Evolutionary conservation across 2,113 vertebrate genomes (phyloP).

Genomic region (Struthio camelus): DNA sequence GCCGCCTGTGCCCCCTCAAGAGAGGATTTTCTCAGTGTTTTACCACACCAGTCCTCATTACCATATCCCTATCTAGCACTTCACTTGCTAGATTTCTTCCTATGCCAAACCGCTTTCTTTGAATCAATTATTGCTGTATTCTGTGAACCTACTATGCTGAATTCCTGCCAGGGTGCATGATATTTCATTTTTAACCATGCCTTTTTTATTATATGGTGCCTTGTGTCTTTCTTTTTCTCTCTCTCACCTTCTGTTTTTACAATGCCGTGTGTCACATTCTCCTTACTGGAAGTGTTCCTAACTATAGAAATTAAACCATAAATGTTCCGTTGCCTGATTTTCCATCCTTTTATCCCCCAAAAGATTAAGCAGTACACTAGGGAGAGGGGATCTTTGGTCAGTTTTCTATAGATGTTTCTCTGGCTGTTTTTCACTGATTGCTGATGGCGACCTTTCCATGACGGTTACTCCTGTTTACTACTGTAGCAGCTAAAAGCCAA

Average conservation of each 20-base stretch:
- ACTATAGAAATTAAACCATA: neutral
- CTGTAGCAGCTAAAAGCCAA: neutral
- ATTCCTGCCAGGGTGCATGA: neutral
- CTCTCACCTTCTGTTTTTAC: slow-evolving; percentile 14
- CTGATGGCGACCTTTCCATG: neutral
- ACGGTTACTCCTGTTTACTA: neutral
- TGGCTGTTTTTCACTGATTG: neutral
- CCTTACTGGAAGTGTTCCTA: neutral
- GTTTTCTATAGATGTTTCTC: neutral
- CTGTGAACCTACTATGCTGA: rapidly evolving
- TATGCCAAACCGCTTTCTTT: neutral
- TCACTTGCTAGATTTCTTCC: neutral
- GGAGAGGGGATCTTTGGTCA: neutral
- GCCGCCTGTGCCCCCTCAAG: neutral
- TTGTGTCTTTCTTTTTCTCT: neutral
- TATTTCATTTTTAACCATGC: neutral
- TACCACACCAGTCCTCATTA: neutral
- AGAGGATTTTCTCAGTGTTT: slow-evolving; percentile 9
- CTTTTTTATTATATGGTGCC: neutral
- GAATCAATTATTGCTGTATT: neutral
- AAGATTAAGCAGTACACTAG: neutral
- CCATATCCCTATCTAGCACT: neutral
- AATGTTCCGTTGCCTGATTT: neutral
- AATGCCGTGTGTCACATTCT: neutral
- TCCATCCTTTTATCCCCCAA: neutral